Base-by-base conservation (phyloP, 2,888 invertebrate species). In the Hydrotaea cyrtoneurina region DNA sequence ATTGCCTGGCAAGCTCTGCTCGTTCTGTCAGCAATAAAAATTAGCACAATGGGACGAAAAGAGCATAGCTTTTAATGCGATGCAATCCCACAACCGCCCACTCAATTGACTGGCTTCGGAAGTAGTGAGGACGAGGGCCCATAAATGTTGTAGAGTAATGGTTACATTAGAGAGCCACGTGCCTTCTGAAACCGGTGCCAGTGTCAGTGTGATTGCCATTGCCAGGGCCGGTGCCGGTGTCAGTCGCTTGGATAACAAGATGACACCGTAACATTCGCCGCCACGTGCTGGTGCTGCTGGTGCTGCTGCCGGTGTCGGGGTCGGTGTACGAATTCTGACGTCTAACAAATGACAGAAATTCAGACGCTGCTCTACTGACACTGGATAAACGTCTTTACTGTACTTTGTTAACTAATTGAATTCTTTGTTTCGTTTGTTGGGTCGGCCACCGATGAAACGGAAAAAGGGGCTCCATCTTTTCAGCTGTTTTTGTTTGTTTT, bases 101-200 rank as follows among this genome's bases (percentile, higher is more conserved):
- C 79, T 78, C 83, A 78, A 86, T 86, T 86, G 77, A 72, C 86
- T 86, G 83, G 85, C 88, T 90, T 87, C 2, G 86, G 87, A 87
- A 87, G n/a, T n/a, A 55, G 17, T 23, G 21, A 26, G 31, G 31
- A 31, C 31, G 17, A 36, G 50, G 50, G 55, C 46, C 53, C 39
- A 75, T 72, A 64, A 46, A 50, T 66, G 69, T 76, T 85, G 69
- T 82, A 87, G 87, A 88, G 82, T 87, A 88, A 88, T 89, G 87
- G 80, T 74, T 73, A 74, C 86, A 87, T 86, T 86, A 83, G 78
- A 23, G 76, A 21, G 91, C 86, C 91, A 91, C 91, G 91, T 91
- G 91, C 87, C 90, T 86, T 88, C 69, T 62, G n/a, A 53, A 72
- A 64, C 26, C 23, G 39, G 57, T 74, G 69, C 74, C 78, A 39